These are phyloP conservation scores for Oceanites oceanicus DNA, from an alignment of 2,113 vertebrate genomes.

Conservation along the genomic window DNA sequence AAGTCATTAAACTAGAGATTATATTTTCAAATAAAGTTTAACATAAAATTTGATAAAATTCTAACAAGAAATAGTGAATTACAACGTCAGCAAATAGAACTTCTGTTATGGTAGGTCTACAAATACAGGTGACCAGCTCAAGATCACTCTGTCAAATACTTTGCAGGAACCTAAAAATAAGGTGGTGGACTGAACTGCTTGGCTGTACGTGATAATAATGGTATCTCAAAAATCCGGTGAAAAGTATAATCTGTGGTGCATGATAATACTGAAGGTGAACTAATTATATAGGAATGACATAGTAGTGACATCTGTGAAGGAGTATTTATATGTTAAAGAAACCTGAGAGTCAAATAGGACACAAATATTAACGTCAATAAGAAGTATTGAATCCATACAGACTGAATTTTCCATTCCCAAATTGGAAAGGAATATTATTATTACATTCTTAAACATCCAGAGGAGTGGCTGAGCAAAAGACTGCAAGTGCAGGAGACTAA, in stretches of 20 bases:
- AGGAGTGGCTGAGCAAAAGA: not conserved
- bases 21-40: not conserved
- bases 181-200: not conserved
- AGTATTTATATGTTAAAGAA: not conserved
- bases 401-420: not conserved
- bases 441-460: not conserved
- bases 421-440: not conserved
- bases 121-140: not conserved
- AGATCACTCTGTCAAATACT: not conserved
- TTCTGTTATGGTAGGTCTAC: not conserved
- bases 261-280: not conserved
- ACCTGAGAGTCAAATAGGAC: not conserved
- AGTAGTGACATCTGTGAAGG: not conserved
- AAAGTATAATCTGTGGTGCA: not conserved
- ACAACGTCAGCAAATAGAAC: not conserved
- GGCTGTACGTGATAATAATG: not conserved
- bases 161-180: not conserved
- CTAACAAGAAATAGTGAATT: not conserved
- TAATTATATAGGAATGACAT: not conserved
- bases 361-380: not conserved
- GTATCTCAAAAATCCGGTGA: not conserved
- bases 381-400: not conserved
- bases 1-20: not conserved
- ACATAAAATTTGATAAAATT: not conserved
- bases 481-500: not conserved